Percentiles rank a stretch among this genome's conserved stretches.
Evolutionary conservation across 2,113 vertebrate genomes (phyloP).

Genomic region (Pogonocichla stellata): DNA sequence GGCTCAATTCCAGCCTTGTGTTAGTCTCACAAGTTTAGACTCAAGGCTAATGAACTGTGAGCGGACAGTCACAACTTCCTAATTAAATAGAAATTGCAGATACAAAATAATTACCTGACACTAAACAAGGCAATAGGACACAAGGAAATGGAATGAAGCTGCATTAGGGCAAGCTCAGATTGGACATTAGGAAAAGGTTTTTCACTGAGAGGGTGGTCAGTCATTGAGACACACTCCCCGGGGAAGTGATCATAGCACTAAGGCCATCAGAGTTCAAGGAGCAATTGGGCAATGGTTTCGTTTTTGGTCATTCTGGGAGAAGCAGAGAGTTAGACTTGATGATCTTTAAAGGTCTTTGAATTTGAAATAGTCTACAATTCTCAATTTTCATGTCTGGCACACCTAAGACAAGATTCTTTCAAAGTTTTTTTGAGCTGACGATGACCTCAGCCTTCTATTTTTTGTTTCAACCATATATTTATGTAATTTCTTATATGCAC

Average conservation of each 20-base stretch:
- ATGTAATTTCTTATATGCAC: background rate
- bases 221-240: background rate
- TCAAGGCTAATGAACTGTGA: background rate
- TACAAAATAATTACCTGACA: background rate
- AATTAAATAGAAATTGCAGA: background rate
- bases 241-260: background rate
- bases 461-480: background rate
- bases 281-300: background rate
- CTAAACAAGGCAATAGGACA: background rate
- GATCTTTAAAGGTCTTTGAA: background rate
- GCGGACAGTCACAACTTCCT: background rate
- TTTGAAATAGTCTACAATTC: background rate
- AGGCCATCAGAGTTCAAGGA: background rate
- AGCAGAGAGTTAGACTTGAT: background rate
- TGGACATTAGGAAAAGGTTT: background rate
- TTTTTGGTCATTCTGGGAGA: background rate
- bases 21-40: background rate
- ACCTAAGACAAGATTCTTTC: background rate
- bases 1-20: background rate
- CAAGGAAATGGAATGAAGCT: background rate
- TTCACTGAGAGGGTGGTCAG: background rate
- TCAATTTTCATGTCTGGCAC: background rate
- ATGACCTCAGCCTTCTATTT: background rate
- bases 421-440: background rate
- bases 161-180: background rate